These are phyloP conservation scores for Limnephilus lunatus DNA, from an alignment of 2,888 invertebrate species.

Conservation along the genomic window DNA sequence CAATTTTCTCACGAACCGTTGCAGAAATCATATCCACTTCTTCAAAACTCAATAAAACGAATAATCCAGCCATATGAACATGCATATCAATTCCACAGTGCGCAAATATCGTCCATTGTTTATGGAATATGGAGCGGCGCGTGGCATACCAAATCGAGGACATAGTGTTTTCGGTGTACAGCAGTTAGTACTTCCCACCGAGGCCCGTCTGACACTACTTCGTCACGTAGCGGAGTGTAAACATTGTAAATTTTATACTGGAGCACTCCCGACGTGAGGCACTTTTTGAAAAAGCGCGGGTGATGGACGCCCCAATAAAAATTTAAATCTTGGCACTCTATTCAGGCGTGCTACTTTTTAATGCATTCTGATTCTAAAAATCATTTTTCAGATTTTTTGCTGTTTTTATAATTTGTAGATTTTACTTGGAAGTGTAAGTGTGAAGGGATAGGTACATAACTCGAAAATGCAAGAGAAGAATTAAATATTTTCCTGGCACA, in stretches of 20 bases:
- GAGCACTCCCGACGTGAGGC: not conserved
- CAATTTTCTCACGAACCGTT: not conserved
- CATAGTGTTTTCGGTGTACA: not conserved
- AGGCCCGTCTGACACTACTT: not conserved
- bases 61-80: not conserved
- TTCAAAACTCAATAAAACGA: not conserved
- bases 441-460: not conserved
- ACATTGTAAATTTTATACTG: not conserved
- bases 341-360: not conserved
- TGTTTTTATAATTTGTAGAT: no score
- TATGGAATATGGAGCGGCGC: not conserved
- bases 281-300: not conserved
- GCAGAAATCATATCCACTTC: not conserved
- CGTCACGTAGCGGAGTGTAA: not conserved
- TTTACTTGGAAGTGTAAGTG: not conserved
- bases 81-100: not conserved
- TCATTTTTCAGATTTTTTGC: not conserved
- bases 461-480: not conserved
- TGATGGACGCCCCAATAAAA: not conserved
- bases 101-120: not conserved
- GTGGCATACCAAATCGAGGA: not conserved
- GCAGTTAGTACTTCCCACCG: not conserved
- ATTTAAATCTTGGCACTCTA: not conserved
- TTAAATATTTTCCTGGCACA: no score
- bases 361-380: not conserved